A percentile compares a stretch with the other conserved stretches of the same genome.
Conservation (phyloP, 37 sponge, comb jelly and placozoan genomes). For the Cladorhizidae sp. region DNA sequence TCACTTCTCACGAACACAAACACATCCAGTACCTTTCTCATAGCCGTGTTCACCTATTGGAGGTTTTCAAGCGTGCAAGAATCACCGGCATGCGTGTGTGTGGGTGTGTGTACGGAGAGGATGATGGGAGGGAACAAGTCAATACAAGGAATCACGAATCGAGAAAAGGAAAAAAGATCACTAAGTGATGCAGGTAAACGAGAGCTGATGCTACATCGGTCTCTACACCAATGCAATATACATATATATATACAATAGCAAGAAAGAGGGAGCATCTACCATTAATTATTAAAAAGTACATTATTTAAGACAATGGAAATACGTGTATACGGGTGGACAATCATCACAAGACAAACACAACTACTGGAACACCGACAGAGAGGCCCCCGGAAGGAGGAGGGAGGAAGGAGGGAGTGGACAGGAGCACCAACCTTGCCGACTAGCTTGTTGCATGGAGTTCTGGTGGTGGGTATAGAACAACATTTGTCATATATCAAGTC, state of each 20-base stretch:
- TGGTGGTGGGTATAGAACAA: slow-evolving; percentile 36
- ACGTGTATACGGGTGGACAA: neutral
- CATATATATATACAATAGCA: no score
- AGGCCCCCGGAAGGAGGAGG: neutral
- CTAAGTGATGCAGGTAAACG: neutral
- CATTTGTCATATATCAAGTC: slow-evolving; percentile 4
- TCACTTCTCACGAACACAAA: no score
- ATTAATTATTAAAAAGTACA: no score
- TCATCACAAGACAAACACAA: neutral
- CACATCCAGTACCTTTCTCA: no score
- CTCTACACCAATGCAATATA: no score
- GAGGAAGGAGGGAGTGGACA: neutral
- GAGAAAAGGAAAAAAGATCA: neutral
- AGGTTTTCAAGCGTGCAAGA: no score
- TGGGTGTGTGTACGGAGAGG: neutral
- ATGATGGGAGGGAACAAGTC: neutral
- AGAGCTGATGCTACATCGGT: no score
- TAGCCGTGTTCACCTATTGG: no score
- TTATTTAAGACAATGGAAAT: no score
- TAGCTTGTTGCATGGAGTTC: slow-evolving; percentile 36
- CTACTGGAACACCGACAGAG: neutral
- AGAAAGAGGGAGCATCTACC: no score
- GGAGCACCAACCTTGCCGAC: slow-evolving; percentile 52
- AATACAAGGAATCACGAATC: neutral
- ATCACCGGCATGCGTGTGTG: neutral